Evolutionary conservation across 1,140 invertebrate genomes (phyloP).

Genomic region (Plectrocnemia conspersa): DNA sequence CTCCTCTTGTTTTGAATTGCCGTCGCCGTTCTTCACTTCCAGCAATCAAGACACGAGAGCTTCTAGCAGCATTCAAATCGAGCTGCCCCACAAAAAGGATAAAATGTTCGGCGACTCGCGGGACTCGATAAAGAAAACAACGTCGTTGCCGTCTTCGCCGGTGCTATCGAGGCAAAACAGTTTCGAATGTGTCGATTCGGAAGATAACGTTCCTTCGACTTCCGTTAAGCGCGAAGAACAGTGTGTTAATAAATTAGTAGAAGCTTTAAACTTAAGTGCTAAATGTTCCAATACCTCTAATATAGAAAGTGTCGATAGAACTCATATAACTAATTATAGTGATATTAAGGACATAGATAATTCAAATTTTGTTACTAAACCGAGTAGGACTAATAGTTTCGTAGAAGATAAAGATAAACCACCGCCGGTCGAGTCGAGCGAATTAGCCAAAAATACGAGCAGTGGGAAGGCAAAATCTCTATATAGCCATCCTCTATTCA

Average conservation of each 20-base stretch:
- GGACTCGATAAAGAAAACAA: constrained; percentile 4
- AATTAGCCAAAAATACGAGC: constrained; percentile 10
- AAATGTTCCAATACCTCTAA: constrained; percentile 13
- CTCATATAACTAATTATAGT: constrained; percentile 2
- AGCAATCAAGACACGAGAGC: constrained; percentile 17
- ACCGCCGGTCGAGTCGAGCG: constrained; percentile 23
- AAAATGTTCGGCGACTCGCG: not conserved
- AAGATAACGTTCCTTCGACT: constrained; percentile 7
- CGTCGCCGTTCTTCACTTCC: constrained; percentile 52
- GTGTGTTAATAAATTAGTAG: constrained; percentile 27
- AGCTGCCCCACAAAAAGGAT: not conserved
- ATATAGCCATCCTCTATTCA: constrained; percentile 52
- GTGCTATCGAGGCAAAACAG: constrained; percentile 35
- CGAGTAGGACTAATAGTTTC: constrained; percentile 15
- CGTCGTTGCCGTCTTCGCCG: constrained; percentile 36
- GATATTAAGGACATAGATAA: constrained; percentile 8
- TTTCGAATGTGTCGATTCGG: constrained; percentile 22
- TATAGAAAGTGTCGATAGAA: constrained; percentile 3
- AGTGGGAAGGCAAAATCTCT: constrained; percentile 46
- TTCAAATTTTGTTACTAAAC: constrained; percentile 12
- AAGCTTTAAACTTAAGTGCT: constrained; percentile 11
- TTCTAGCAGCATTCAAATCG: constrained; percentile 32
- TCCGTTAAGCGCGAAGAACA: constrained; percentile 18
- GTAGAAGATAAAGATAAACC: too few relatives aligned
- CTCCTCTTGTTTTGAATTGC: constrained; percentile 66